A percentile compares a stretch with the other conserved stretches of the same genome.
Evolutionary conservation across 2,113 vertebrate species (phyloP).

Genomic region (Apodemus speciosus): DNA sequence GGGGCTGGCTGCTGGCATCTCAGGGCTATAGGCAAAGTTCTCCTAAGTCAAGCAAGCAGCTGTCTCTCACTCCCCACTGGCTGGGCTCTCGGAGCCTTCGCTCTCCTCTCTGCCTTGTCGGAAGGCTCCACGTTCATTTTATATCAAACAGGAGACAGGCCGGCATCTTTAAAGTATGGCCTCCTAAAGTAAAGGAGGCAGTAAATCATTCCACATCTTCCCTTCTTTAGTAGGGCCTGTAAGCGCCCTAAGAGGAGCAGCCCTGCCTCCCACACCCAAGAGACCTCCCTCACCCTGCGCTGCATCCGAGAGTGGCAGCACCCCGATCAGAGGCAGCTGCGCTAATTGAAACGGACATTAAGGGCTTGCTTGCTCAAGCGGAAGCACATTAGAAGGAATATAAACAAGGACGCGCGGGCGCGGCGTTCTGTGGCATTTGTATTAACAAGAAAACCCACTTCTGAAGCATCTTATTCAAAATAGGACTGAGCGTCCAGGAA

Average conservation of each 20-base stretch:
- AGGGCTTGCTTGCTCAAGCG: constrained; percentile 81
- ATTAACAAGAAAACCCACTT: constrained; percentile 83
- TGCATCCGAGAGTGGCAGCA: constrained; percentile 59
- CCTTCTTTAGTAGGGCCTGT: constrained; percentile 3
- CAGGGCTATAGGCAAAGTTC: neutral
- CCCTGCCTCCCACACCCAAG: constrained; percentile 2
- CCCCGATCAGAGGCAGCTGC: constrained; percentile 69
- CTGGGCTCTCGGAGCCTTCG: neutral
- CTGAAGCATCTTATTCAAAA: constrained; percentile 72
- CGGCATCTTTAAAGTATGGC: constrained; percentile 26
- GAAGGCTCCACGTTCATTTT: constrained; percentile 56
- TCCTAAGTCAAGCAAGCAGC: neutral
- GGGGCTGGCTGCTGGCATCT: neutral
- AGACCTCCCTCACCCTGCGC: constrained; percentile 62
- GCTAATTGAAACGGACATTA: constrained; percentile 85
- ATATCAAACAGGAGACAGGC: neutral
- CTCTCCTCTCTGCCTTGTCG: constrained; percentile 32
- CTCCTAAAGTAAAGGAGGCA: constrained; percentile 67
- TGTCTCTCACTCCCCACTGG: neutral
- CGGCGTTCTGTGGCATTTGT: constrained; percentile 82
- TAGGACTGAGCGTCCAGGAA: constrained; percentile 75
- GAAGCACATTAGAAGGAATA: constrained; percentile 83
- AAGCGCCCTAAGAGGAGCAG: constrained; percentile 6
- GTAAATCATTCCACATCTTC: constrained; percentile 25
- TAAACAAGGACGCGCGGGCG: constrained; percentile 76